Evolutionary conservation across 1,140 invertebrate genomes (phyloP), one percentile per base, ranked within the genome.

Genomic region (Nixonia krombeini): DNA sequence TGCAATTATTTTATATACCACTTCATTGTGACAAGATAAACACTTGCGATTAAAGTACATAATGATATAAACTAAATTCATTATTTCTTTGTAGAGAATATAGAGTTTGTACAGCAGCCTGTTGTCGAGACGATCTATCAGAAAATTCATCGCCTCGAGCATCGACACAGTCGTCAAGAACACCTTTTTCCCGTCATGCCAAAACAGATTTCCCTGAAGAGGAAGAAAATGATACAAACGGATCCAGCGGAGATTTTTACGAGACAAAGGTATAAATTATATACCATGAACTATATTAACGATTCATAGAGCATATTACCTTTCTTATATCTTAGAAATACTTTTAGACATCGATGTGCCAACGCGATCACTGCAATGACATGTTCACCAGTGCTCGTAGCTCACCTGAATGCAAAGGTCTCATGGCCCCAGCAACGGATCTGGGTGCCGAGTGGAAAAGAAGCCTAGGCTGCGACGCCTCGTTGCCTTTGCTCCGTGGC

Each of bases 401-500:
- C 68, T 79, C 81, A 8, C 75, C 79, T 10, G 78, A 83, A 23
- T 82, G 78, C 58, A 81, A 79, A 69, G 66, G 76, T 18, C 50
- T 83, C 0, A 84, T 82, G 80, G 70, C 78, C 29, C 78, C 83
- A 40, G 87, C 86, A 28, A 85, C 81, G 1, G 85, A 87, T 65
- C 47, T 87, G 50, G 78, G 80, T 7, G 72, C 77, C 67, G 82
- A 77, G 56, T 85, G 79, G 86, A 86, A 78, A 74, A 80, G 80
- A 29, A 55, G 33, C 44, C 28, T 55, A 15, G 51, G 44, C 2
- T 76, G 78, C n/a, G 87, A 87, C 56, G 84, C 87, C 38, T 87
- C 86, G 2, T 70, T 89, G 35, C 88, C 88, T 4, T 80, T 89
- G 17, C 74, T 89, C 9, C 84, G 85, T 47, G 85, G 86, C 8